Evolutionary conservation across 2,113 vertebrate genomes (phyloP).

Genomic region (Baryphthengus martii): DNA sequence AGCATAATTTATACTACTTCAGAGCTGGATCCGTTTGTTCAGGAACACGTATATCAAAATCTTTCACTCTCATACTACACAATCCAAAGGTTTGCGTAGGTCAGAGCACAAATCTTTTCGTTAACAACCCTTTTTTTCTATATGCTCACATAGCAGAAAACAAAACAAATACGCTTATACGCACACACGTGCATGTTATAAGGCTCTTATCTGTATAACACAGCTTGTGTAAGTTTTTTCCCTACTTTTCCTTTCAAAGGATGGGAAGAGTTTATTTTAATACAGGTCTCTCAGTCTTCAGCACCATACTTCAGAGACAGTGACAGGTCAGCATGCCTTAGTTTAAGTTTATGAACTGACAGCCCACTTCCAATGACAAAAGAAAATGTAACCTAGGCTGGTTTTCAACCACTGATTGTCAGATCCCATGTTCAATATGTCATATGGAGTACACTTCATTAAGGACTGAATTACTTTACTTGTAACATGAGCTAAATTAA

Average conservation of each 20-base stretch:
- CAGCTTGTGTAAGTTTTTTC: not conserved
- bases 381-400: conserved; percentile 57
- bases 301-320: conserved; percentile 7
- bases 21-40: not conserved
- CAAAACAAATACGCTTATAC: not conserved
- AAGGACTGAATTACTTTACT: conserved; percentile 68
- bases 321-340: not conserved
- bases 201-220: not conserved
- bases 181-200: not conserved
- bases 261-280: conserved; percentile 4
- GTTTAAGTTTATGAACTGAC: conserved; percentile 69
- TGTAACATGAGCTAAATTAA: conserved; percentile 73
- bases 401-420: conserved; percentile 63
- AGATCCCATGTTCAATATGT: conserved; percentile 66
- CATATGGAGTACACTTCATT: conserved; percentile 68
- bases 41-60: not conserved
- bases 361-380: conserved; percentile 62
- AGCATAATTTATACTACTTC: not conserved
- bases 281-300: not conserved
- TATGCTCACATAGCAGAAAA: not conserved
- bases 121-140: not conserved
- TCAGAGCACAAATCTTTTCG: not conserved
- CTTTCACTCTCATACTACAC: not conserved
- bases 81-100: not conserved
- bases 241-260: not conserved